Evolutionary conservation across 2,797 vertebrate species (phyloP), one percentile per base, ranked within the genome.

Genomic region (Podarcis lilfordi): DNA sequence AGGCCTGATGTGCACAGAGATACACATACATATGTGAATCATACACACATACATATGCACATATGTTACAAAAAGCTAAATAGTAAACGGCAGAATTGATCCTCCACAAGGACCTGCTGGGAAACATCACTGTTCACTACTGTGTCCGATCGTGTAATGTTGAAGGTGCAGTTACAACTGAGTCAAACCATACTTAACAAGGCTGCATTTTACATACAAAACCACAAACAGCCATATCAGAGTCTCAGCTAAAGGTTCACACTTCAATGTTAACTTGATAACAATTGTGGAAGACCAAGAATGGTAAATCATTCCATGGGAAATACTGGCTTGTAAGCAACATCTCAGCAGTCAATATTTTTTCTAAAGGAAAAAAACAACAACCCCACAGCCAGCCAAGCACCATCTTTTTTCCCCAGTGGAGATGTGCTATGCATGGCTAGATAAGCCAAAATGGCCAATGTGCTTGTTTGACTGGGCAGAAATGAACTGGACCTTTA

Each of bases 121-220:
- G 78, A 91, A 93, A 80, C 6, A 68, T 7, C 85, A 86, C 82
- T 74, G 71, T n/a, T 72, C 61, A 87, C 19, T 80, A 71, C 89
- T 94, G 76, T 81, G 84, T 90, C 84, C 94, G 92, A 91, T 43
- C 89, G 92, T 61, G 87, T 85, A 55, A 93, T 8, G 32, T 80
- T 86, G 93, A 95, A 93, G 89, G 88, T 95, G 95, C 94, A 92
- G 89, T 75, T 89, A 7, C 10, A 89, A 25, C 79, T 84, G 92
- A 84, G 43, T 84, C 87, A 91, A 91, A 89, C 29, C 86, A 78
- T n/a, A 69, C 55, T 89, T 4, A 82, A 40, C 21, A 92, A 83
- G 45, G 11, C 37, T 85, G 40, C 17, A 19, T 75, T 69, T 92
- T 59, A 81, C 3, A 79, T 0, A 45, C 75, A 69, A 21, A 35